Base-by-base conservation (phyloP, 2,888 invertebrate species). In the Molanna angustata region DNA sequence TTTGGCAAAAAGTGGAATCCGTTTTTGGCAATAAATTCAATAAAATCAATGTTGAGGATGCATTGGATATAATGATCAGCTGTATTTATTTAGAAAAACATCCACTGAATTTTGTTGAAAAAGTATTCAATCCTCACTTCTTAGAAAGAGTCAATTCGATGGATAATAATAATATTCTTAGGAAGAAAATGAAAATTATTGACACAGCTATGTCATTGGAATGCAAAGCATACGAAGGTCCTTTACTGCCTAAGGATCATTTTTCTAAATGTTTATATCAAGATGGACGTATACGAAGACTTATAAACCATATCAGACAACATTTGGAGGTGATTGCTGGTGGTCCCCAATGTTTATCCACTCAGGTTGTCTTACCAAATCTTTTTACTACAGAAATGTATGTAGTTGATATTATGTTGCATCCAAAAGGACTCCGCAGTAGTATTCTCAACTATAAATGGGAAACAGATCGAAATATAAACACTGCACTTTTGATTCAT, bases 141-240 rank as follows among this genome's bases (percentile, higher is more conserved):
- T 66, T 85, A 52, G 72, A 77, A n/a, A 76, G 78, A 62, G 65
- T 85, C 27, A 76, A 74, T 52, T 60, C 64, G 0, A 63, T 62
- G 7, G 64, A 66, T 55, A 70, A 75, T 61, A 65, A 70, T 9
- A 69, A 68, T 16, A 63, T 67, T 4, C 62, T 76, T 49, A 74
- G 78, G 51, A 64, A 64, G 51, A 80, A 80, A 62, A 68, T 86
- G 33, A 76, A 80, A 64, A 66, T 85, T 31, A 73, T 86, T 51
- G 86, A 86, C 61, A 78, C 80, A 21, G 78, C 83, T 3, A 73
- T 87, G 69, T 77, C 80, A 9, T 64, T 87, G 39, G 86, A 86
- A 64, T 80, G 80, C 63, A 62, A 69, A n/a, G 67, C 72, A 19
- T 84, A 84, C 63, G 62, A 64, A 14, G 82, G 83, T 3, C 83